These are phyloP conservation scores for Dexiosoma caninum DNA, from an alignment of 2,888 invertebrate species.

Conservation along the genomic window DNA sequence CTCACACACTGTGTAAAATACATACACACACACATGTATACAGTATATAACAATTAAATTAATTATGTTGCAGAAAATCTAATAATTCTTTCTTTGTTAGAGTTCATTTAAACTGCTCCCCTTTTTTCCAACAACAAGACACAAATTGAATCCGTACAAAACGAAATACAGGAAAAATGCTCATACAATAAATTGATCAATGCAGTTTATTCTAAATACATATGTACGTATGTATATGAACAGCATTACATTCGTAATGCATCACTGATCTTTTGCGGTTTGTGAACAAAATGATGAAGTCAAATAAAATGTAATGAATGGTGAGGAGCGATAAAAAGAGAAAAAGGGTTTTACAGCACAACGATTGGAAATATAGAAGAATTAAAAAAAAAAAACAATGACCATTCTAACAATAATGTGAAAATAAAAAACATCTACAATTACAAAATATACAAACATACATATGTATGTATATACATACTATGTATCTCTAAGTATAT, in stretches of 20 bases:
- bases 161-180: neutral
- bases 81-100: constrained; percentile 59
- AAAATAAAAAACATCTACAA: constrained; percentile 14
- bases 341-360: constrained; percentile 6
- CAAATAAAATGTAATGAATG: constrained; percentile 18
- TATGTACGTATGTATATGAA: too few relatives aligned
- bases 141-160: constrained; percentile 61
- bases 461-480: too few relatives aligned
- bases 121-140: constrained; percentile 31
- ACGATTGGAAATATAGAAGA: neutral
- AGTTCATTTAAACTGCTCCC: constrained; percentile 63
- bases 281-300: constrained; percentile 42
- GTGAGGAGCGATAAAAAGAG: neutral
- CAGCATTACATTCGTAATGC: constrained; percentile 43
- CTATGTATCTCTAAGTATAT: too few relatives aligned
- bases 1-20: too few relatives aligned
- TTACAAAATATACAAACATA: neutral
- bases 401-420: neutral
- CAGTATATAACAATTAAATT: neutral
- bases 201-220: constrained; percentile 47
- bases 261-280: constrained; percentile 58
- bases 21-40: neutral
- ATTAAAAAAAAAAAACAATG: neutral
- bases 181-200: constrained; percentile 37
- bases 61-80: constrained; percentile 37